phyloP scores from a whole-genome alignment of 2,888 invertebrate genomes.

The Eupithecia subumbrata region DNA sequence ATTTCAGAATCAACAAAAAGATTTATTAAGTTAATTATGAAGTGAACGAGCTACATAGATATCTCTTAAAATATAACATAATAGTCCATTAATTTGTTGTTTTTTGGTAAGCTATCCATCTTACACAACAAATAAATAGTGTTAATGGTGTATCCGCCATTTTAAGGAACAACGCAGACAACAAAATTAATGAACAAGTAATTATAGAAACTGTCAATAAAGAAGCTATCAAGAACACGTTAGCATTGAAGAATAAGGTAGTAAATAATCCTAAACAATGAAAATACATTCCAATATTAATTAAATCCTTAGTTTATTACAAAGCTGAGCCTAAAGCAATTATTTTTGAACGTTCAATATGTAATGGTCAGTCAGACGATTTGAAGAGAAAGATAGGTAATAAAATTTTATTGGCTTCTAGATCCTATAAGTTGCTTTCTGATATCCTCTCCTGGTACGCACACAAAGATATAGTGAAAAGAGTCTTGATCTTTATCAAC shows the following conservation, averaged over 20 bases:
- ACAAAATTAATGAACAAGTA: slow-evolving; percentile 23
- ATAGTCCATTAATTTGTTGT: slow-evolving; percentile 80
- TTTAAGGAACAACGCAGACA: background rate
- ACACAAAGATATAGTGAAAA: background rate
- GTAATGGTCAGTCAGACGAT: background rate
- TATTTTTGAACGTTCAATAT: background rate
- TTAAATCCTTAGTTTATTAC: slow-evolving; percentile 15
- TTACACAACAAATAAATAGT: slow-evolving; percentile 54
- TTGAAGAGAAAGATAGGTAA: background rate
- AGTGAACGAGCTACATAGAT: slow-evolving; percentile 11
- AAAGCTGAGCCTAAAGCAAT: slow-evolving; percentile 4
- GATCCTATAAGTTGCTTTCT: background rate
- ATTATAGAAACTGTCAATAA: slow-evolving; percentile 12
- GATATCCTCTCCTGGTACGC: background rate
- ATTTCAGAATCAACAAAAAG: too few relatives aligned
- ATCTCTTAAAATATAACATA: slow-evolving; percentile 30
- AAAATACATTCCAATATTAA: slow-evolving; percentile 25
- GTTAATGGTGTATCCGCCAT: slow-evolving; percentile 40
- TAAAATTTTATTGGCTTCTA: background rate
- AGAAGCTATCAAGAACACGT: background rate
- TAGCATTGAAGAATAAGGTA: background rate
- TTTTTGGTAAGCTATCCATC: slow-evolving; percentile 67
- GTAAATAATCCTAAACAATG: background rate
- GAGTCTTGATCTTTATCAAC: background rate
- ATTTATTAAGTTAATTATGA: too few relatives aligned